Percentiles rank a stretch among this genome's conserved stretches.
phyloP scores from a whole-genome alignment of 2,888 invertebrate genomes.

The Netelia inedita region DNA sequence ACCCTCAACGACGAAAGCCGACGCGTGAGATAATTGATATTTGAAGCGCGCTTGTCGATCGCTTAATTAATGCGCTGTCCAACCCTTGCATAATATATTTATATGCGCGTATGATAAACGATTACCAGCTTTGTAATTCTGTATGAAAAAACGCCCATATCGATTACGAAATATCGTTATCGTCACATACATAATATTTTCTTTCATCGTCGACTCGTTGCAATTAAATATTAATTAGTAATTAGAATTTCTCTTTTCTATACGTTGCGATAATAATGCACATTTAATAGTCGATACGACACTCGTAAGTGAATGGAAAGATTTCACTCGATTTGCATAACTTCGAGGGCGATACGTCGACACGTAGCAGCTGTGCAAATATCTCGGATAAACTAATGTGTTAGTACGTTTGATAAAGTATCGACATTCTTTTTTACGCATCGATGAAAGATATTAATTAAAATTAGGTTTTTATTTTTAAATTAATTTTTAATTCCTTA shows the following conservation, averaged over 20 bases:
- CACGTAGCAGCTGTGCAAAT: conserved; percentile 34
- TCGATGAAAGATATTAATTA: no score
- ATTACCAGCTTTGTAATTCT: not conserved
- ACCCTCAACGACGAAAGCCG: not conserved
- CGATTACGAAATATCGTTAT: not conserved
- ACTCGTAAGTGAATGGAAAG: not conserved
- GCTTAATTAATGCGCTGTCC: not conserved
- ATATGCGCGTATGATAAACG: not conserved
- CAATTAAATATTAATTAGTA: not conserved
- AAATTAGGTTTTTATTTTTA: no score
- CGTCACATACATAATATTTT: no score
- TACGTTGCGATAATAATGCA: not conserved
- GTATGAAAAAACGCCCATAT: conserved; percentile 18
- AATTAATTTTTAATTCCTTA: no score
- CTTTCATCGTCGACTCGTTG: no score
- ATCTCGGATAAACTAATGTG: not conserved
- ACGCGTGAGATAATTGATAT: conserved; percentile 14
- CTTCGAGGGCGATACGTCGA: conserved; percentile 17
- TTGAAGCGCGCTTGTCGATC: conserved; percentile 1
- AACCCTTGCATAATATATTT: not conserved
- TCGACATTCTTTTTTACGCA: no score
- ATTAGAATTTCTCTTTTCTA: not conserved
- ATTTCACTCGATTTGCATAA: conserved; percentile 18
- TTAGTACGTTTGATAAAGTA: no score
- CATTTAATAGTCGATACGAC: not conserved